A percentile compares a stretch with the other conserved stretches of the same genome.
phyloP scores from a whole-genome alignment of 2,113 vertebrate genomes.

The Aramus guarauna region DNA sequence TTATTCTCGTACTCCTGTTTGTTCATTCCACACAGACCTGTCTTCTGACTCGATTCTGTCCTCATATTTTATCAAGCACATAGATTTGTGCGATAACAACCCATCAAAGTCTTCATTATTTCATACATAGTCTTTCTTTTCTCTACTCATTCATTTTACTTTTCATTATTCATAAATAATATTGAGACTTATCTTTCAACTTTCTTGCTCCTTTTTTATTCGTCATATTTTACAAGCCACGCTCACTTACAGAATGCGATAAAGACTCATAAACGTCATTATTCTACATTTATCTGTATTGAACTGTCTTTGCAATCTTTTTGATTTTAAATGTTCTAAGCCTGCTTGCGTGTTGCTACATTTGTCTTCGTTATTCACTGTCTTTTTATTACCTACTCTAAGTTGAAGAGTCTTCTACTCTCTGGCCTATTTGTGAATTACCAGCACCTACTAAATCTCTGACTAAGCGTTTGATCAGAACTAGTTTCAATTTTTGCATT shows the following conservation, averaged over 20 bases:
- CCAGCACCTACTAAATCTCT: conserved; percentile 32
- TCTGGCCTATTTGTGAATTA: conserved; percentile 26
- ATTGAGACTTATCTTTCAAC: conserved; percentile 60
- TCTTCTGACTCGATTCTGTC: conserved; percentile 46
- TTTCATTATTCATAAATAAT: conserved; percentile 72
- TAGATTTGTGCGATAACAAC: conserved; percentile 63
- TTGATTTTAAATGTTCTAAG: conserved; percentile 54
- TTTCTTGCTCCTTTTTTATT: conserved; percentile 44
- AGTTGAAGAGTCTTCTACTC: conserved; percentile 12
- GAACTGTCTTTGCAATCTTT: conserved; percentile 52
- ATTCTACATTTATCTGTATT: conserved; percentile 60
- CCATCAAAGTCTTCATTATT: conserved; percentile 75
- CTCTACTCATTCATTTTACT: conserved; percentile 61
- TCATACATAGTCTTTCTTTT: conserved; percentile 50
- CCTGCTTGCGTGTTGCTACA: neutral
- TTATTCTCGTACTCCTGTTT: conserved; percentile 26
- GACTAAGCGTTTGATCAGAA: neutral
- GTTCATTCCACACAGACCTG: conserved; percentile 49
- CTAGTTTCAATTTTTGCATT: conserved; percentile 27
- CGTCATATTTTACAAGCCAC: conserved; percentile 66
- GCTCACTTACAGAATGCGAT: conserved; percentile 52
- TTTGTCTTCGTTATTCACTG: conserved; percentile 61
- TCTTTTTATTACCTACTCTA: conserved; percentile 32
- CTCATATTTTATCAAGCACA: conserved; percentile 65
- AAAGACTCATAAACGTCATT: conserved; percentile 60